A percentile compares a stretch with the other conserved stretches of the same genome.
phyloP scores from a whole-genome alignment of 2,888 invertebrate genomes.

The Ligdia adustata region DNA sequence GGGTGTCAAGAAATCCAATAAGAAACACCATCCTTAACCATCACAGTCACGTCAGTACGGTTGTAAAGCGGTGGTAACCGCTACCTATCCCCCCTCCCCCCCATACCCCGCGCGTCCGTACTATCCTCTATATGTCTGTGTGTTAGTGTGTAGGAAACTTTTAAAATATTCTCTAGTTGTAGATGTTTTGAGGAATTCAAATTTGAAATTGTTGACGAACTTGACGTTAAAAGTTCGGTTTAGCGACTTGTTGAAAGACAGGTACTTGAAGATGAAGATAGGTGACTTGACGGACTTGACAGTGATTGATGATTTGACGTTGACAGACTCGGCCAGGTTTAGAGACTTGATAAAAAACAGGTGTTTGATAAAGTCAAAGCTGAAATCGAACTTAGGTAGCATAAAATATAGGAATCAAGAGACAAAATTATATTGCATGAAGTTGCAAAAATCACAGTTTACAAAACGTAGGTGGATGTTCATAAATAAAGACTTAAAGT shows the following conservation, averaged over 20 bases:
- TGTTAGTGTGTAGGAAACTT: slow-evolving; percentile 18
- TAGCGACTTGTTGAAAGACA: background rate
- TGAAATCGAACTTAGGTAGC: background rate
- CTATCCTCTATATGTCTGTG: slow-evolving; percentile 22
- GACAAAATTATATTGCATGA: too few relatives aligned
- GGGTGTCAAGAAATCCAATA: slow-evolving; percentile 91
- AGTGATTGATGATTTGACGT: too few relatives aligned
- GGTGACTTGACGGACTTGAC: background rate
- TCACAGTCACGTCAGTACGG: slow-evolving; percentile 75
- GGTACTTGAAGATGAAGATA: background rate
- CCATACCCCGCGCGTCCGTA: slow-evolving; percentile 51
- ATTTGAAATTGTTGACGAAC: slow-evolving; percentile 13
- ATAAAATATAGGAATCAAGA: too few relatives aligned
- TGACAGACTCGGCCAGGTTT: background rate
- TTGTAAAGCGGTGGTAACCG: slow-evolving; percentile 62
- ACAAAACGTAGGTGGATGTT: too few relatives aligned
- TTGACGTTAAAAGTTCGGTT: slow-evolving; percentile 1
- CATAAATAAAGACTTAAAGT: too few relatives aligned
- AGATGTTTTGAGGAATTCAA: slow-evolving; percentile 15
- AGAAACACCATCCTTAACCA: slow-evolving; percentile 89
- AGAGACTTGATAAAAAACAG: background rate
- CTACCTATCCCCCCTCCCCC: slow-evolving; percentile 43
- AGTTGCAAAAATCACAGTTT: too few relatives aligned
- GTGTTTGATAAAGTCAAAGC: background rate
- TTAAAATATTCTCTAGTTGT: slow-evolving; percentile 13